These are phyloP conservation scores for Hassar affinis DNA, from an alignment of 2,113 vertebrate genomes.

Conservation along the genomic window DNA sequence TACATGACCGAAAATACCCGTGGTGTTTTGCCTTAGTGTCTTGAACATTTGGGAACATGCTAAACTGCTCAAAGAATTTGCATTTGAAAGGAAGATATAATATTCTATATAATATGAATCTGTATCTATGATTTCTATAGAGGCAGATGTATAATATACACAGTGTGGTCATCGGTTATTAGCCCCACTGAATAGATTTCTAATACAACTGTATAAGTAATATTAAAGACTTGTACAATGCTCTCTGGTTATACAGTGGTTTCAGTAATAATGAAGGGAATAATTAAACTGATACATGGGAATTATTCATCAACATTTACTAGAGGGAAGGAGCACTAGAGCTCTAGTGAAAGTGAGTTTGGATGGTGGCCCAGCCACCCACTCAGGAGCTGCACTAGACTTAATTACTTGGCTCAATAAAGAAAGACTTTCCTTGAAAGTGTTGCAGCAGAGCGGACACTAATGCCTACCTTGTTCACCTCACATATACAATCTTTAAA, in stretches of 20 bases:
- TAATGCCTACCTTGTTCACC: conserved; percentile 3
- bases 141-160: neutral
- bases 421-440: conserved; percentile 2
- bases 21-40: neutral
- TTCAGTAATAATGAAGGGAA: conserved; percentile 12
- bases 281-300: neutral
- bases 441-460: conserved; percentile 16
- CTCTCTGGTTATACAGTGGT: neutral
- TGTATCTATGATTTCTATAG: neutral
- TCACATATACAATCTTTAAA: neutral
- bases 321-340: neutral
- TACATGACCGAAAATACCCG: no score
- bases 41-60: neutral
- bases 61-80: neutral
- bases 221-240: neutral
- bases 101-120: neutral
- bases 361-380: conserved; percentile 1
- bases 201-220: neutral
- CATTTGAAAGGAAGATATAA: no score
- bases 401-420: conserved; percentile 29
- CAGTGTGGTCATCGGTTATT: neutral
- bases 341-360: neutral
- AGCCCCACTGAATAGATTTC: neutral
- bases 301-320: conserved; percentile 21
- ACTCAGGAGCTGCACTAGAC: neutral